Percentiles rank a stretch among this genome's conserved stretches.
Evolutionary conservation across 2,888 invertebrate species (phyloP).

Genomic region (Platerodrilus igneus): DNA sequence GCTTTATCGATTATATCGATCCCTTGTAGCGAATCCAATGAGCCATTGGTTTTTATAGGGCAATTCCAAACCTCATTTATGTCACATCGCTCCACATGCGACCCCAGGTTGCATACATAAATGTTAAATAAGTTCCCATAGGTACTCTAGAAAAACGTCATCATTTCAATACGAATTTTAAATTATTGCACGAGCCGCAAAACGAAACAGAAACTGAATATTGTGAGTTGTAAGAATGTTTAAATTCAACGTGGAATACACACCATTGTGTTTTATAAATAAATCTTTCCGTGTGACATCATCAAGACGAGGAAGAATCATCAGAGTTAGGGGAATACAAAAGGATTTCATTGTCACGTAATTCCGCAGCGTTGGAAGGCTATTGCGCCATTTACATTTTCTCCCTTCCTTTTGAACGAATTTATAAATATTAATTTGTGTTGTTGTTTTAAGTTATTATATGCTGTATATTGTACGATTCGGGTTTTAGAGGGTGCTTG

Average conservation of each 20-base stretch:
- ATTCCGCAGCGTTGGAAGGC: slow-evolving; percentile 31
- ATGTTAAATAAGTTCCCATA: slow-evolving; percentile 42
- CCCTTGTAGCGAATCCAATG: slow-evolving; percentile 43
- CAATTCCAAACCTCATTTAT: slow-evolving; percentile 44
- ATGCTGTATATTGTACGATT: no score
- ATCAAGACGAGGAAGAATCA: slow-evolving; percentile 22
- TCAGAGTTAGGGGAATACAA: slow-evolving; percentile 26
- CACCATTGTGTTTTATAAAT: slow-evolving; percentile 21
- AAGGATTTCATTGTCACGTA: slow-evolving; percentile 34
- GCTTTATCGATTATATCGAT: slow-evolving; percentile 44
- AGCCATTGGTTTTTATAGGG: slow-evolving; percentile 47
- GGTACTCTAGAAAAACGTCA: slow-evolving; percentile 41
- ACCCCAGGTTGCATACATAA: slow-evolving; percentile 43
- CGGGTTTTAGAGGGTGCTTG: no score
- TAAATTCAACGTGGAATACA: no score
- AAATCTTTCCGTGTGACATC: slow-evolving; percentile 22
- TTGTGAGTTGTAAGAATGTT: no score
- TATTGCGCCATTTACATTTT: slow-evolving; percentile 34
- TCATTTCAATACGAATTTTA: slow-evolving; percentile 32
- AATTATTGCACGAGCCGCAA: no score
- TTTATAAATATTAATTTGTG: slow-evolving; percentile 32
- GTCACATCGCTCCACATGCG: slow-evolving; percentile 43
- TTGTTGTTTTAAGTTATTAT: slow-evolving; percentile 16
- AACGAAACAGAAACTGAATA: no score
- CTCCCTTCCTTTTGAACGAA: slow-evolving; percentile 31